These are phyloP conservation scores for Folsomia candida DNA, from an alignment of 2,888 invertebrate species.

Conservation along the genomic window DNA sequence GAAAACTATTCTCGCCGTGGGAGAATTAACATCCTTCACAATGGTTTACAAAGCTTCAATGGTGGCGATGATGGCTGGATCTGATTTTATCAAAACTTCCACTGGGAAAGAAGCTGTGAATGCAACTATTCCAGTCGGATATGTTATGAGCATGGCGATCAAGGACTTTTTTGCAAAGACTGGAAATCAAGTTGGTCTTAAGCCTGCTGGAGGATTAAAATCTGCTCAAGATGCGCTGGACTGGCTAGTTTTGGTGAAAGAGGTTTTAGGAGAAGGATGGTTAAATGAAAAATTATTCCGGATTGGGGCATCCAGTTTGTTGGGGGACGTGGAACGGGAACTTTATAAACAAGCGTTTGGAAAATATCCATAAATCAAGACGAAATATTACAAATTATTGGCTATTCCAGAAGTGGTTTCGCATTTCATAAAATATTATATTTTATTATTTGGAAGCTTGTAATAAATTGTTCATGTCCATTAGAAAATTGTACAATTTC, in stretches of 20 bases:
- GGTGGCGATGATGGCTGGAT: conserved; percentile 91
- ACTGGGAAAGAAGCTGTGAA: conserved; percentile 91
- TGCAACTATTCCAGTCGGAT: conserved; percentile 84
- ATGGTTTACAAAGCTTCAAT: conserved; percentile 87
- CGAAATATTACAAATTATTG: no score
- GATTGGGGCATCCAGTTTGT: conserved; percentile 89
- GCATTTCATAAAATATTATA: no score
- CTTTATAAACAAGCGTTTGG: conserved; percentile 55
- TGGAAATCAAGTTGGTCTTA: conserved; percentile 81
- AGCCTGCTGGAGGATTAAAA: conserved; percentile 95
- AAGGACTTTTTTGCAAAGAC: conserved; percentile 70
- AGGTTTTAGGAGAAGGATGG: conserved; percentile 84
- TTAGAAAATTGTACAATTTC: no score
- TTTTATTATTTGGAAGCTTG: no score
- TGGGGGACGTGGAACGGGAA: conserved; percentile 70
- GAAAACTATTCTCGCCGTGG: conserved; percentile 91
- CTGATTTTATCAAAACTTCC: conserved; percentile 97
- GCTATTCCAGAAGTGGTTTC: no score
- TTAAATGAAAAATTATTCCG: conserved; percentile 73
- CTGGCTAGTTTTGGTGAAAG: conserved; percentile 81
- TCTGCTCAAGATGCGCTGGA: conserved; percentile 78
- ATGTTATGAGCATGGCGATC: conserved; percentile 93
- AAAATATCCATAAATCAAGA: conserved; percentile 20
- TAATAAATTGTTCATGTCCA: no score
- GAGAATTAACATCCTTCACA: conserved; percentile 79